A percentile compares a stretch with the other conserved stretches of the same genome.
phyloP scores from a whole-genome alignment of 2,113 vertebrate genomes.

The Dendrocopos noguchii region DNA sequence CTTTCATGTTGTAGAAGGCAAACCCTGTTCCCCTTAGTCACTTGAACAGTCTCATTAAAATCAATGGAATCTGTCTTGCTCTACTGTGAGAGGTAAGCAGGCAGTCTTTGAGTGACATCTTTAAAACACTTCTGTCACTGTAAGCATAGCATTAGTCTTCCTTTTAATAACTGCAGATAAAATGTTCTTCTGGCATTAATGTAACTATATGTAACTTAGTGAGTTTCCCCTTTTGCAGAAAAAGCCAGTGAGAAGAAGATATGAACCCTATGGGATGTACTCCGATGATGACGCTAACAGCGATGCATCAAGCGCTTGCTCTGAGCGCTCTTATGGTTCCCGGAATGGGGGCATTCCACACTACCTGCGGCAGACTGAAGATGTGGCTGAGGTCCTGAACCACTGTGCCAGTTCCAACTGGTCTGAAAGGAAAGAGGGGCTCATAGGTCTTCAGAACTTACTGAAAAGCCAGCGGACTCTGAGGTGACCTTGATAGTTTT shows the following conservation, averaged over 20 bases:
- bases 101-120: not conserved
- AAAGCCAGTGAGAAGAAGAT: conserved; percentile 90
- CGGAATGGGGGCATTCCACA: conserved; percentile 94
- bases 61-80: conserved; percentile 1
- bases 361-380: conserved; percentile 94
- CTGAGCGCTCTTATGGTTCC: conserved; percentile 93
- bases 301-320: conserved; percentile 94
- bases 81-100: not conserved
- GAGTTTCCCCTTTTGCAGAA: conserved; percentile 77
- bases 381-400: conserved; percentile 96
- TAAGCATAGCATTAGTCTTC: not conserved
- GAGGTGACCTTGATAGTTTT: conserved; percentile 77
- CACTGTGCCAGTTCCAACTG: conserved; percentile 99
- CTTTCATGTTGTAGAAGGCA: not conserved
- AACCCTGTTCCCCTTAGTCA: not conserved
- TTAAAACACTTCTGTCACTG: not conserved
- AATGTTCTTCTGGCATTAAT: not conserved
- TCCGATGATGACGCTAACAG: conserved; percentile 98
- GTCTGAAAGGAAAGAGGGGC: conserved; percentile 97
- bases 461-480: conserved; percentile 96
- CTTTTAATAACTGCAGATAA: not conserved
- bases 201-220: not conserved
- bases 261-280: conserved; percentile 96
- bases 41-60: not conserved
- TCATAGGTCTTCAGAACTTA: conserved; percentile 95